Base-by-base conservation (phyloP, 2,888 invertebrate genomes). In the Lottia scabra region DNA sequence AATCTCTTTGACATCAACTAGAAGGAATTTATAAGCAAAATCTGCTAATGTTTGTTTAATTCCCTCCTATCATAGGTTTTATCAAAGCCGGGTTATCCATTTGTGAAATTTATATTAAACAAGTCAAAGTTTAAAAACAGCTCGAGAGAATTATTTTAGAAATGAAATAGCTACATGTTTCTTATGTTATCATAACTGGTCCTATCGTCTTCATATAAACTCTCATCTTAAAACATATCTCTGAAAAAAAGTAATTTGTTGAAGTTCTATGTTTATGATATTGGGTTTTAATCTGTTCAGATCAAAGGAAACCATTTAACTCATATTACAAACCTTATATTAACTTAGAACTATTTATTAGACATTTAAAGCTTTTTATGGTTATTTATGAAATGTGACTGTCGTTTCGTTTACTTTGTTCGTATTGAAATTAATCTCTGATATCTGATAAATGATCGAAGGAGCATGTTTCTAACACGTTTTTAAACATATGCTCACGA, bases 311-410 rank as follows among this genome's bases (percentile, higher is more conserved):
- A 56, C 56, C 23, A 23, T 19, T 56, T 56, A 56, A 56, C 56
- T 56, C 56, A 23, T n/a, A 56, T 56, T 56, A 23, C 56, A 56
- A 23, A 19, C 56, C 23, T 23, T 12, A 56, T 56, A 56, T 56
- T 56, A 56, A 56, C 56, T 56, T 23, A n/a, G 19, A 23, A 27
- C 63, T 44, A 69, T 69, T 69, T 69, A 69, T 45, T 27, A 45
- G 45, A 63, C 56, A 30, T 26, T 69, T 62, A 63, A 15, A 69
- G 68, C 63, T 69, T 63, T 63, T 63, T 27, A 26, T 63, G 15
- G 63, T 26, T 45, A 69, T 69, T 69, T 69, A 69, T 69, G 68
- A 69, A 69, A 69, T 38, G 63, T 23, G 44, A 43, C 63, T 63
- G 68, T 63, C 68, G 23, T 63, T 63, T 43, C 63, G 68, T 69